Conservation (phyloP, 2,888 invertebrate genomes). For the Cremastobaeus sp. region DNA sequence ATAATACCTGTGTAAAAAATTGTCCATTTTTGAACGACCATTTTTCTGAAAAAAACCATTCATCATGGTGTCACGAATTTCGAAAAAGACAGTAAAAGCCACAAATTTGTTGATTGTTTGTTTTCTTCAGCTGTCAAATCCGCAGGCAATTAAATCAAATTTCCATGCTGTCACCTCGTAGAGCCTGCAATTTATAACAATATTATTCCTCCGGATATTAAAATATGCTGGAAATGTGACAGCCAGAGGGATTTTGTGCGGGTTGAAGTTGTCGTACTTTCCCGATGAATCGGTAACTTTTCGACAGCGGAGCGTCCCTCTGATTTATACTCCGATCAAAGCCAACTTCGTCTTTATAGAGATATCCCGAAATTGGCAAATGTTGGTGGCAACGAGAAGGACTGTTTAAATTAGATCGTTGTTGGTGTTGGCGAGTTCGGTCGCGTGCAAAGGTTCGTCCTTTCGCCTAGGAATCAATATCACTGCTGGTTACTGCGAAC, state of each 20-base stretch:
- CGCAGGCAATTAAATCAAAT: not conserved
- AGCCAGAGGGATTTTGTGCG: constrained; percentile 27
- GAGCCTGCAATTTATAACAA: constrained; percentile 34
- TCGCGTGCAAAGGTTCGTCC: constrained; percentile 72
- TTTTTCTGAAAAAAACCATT: too few species aligned
- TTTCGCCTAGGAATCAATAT: constrained; percentile 73
- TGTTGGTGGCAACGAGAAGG: constrained; percentile 69
- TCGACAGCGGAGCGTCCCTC: constrained; percentile 43
- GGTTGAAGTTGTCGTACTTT: constrained; percentile 42
- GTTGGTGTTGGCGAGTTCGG: constrained; percentile 70
- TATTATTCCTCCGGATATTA: constrained; percentile 34
- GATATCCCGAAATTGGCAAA: constrained; percentile 60
- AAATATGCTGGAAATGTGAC: constrained; percentile 30
- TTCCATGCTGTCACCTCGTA: constrained; percentile 14
- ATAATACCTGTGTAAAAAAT: too few species aligned
- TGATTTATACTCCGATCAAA: constrained; percentile 54
- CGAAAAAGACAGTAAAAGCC: too few species aligned
- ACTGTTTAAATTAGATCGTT: constrained; percentile 68
- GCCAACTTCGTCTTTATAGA: constrained; percentile 52
- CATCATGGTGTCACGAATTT: too few species aligned
- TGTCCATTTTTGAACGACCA: too few species aligned
- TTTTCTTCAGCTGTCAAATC: too few species aligned
- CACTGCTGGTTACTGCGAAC: constrained; percentile 70
- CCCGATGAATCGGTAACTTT: constrained; percentile 53
- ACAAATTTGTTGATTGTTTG: too few species aligned